Conservation (phyloP, 2,797 vertebrate genomes). For the Tenualosa thibaudeaui region DNA sequence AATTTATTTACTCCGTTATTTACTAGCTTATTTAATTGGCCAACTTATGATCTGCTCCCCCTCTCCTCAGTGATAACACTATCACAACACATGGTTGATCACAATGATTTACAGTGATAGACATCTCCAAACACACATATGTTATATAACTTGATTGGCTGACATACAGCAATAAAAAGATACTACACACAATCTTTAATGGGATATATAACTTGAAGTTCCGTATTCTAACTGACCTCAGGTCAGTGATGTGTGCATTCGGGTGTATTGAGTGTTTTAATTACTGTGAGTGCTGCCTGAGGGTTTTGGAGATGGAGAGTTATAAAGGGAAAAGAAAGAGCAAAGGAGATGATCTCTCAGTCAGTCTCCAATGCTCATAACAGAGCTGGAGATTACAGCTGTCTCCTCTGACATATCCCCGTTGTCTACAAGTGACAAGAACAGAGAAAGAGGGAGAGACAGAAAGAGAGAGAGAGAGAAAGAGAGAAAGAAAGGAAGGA, state of each 20-base stretch:
- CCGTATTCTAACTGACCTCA: background rate
- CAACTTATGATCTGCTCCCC: constrained; percentile 80
- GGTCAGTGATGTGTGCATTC: background rate
- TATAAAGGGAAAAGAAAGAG: background rate
- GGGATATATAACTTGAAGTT: background rate
- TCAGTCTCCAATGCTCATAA: background rate
- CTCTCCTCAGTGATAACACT: background rate
- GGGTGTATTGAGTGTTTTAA: background rate
- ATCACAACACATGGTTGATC: background rate
- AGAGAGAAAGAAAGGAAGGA: background rate
- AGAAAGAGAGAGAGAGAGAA: background rate
- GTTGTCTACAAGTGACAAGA: constrained; percentile 35
- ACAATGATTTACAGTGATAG: background rate
- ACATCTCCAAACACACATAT: background rate
- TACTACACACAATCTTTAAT: background rate
- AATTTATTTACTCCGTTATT: constrained; percentile 55
- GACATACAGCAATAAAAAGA: constrained; percentile 23
- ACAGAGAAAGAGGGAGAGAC: constrained; percentile 4
- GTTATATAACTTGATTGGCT: background rate
- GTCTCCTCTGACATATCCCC: constrained; percentile 56
- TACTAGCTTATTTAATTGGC: constrained; percentile 64
- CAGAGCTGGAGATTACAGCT: constrained; percentile 53
- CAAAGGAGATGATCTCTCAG: constrained; percentile 8
- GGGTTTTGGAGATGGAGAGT: background rate
- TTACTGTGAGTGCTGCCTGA: background rate